Evolutionary conservation across 2,888 invertebrate species (phyloP).

Genomic region (Enchytraeus crypticus): DNA sequence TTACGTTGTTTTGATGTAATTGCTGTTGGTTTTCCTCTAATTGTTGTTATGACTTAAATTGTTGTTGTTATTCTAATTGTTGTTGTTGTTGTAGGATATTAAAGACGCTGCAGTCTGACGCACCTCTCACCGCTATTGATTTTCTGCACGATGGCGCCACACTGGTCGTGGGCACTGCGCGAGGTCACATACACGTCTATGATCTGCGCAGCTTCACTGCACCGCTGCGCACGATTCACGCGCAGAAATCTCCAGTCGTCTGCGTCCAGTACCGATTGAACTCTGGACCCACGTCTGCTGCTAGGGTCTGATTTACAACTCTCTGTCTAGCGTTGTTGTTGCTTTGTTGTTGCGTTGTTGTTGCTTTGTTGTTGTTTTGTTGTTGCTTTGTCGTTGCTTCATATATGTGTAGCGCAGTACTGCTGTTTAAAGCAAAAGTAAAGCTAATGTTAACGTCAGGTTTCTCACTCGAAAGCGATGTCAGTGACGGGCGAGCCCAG

Average conservation of each 20-base stretch:
- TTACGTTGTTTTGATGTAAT: background rate
- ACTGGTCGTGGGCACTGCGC: slow-evolving; percentile 44
- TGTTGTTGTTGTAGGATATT: slow-evolving; percentile 9
- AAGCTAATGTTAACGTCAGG: too few relatives aligned
- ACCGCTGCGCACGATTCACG: slow-evolving; percentile 35
- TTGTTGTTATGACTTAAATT: background rate
- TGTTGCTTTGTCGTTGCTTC: too few relatives aligned
- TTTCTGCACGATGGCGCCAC: slow-evolving; percentile 42
- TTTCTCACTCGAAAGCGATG: too few relatives aligned
- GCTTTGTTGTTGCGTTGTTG: background rate
- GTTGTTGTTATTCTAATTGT: too few relatives aligned
- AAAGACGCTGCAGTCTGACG: slow-evolving; percentile 34
- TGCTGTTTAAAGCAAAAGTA: too few relatives aligned
- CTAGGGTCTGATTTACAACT: background rate
- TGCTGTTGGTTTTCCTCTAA: background rate
- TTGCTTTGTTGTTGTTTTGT: too few relatives aligned
- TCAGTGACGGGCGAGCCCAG: too few relatives aligned
- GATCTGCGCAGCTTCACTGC: slow-evolving; percentile 40
- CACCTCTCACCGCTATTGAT: slow-evolving; percentile 43
- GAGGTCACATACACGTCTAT: slow-evolving; percentile 45
- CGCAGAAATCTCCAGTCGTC: slow-evolving; percentile 44
- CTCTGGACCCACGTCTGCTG: background rate
- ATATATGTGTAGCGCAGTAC: background rate
- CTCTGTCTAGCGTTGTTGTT: background rate
- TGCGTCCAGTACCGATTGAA: slow-evolving; percentile 33